A percentile compares a stretch with the other conserved stretches of the same genome.
Conservation (phyloP, 1,140 invertebrate genomes). For the Drosophila nigrodunni region DNA sequence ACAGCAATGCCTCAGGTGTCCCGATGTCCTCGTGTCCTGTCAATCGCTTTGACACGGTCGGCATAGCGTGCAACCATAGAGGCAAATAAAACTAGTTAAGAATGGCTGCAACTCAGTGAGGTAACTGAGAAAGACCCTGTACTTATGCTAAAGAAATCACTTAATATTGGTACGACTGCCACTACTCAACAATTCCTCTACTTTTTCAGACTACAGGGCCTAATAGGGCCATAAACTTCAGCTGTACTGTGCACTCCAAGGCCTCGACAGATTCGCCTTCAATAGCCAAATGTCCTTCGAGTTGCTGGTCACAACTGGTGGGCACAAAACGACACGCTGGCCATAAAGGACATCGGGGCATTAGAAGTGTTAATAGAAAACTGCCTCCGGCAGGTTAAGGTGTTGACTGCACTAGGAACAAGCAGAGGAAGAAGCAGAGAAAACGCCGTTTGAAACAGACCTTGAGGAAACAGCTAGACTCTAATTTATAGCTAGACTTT, state of each 20-base stretch:
- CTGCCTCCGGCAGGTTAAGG: conserved; percentile 60
- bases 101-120: too few species aligned
- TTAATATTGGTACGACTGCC: too few species aligned
- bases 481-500: conserved; percentile 37
- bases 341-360: conserved; percentile 64
- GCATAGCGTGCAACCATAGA: conserved; percentile 67
- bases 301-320: conserved; percentile 43
- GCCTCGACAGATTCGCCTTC: not conserved
- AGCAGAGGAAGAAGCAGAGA: conserved; percentile 28
- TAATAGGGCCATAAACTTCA: not conserved
- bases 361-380: conserved; percentile 78
- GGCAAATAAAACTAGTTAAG: conserved; percentile 10
- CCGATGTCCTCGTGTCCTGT: conserved; percentile 2
- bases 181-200: too few species aligned
- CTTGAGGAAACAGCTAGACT: conserved; percentile 10
- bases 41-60: conserved; percentile 65
- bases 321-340: conserved; percentile 32
- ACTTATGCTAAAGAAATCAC: too few species aligned
- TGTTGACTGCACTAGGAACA: conserved; percentile 44
- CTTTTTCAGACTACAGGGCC: too few species aligned
- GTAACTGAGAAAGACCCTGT: too few species aligned
- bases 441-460: not conserved
- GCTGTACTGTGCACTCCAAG: conserved; percentile 2
- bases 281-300: conserved; percentile 64
- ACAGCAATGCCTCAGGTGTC: not conserved